Evolutionary conservation across 2,113 vertebrate genomes (phyloP).

Genomic region (Spilogale gracilis): DNA sequence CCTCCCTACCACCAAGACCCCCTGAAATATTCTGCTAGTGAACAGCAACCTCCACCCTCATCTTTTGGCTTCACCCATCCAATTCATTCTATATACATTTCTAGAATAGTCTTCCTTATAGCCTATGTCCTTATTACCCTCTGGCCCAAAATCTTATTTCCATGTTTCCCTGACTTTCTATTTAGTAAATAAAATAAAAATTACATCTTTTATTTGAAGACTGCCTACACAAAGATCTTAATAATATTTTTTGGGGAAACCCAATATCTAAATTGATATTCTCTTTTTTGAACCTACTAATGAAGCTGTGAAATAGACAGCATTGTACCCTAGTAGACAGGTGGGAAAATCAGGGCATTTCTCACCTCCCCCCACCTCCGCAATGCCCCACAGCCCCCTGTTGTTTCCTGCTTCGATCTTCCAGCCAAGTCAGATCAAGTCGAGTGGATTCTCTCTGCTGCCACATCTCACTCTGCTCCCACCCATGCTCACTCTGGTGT

Average conservation of each 20-base stretch:
- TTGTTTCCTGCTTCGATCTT: neutral
- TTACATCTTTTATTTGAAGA: neutral
- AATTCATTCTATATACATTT: neutral
- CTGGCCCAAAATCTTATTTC: conserved; percentile 28
- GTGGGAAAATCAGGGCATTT: neutral
- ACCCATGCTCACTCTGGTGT: fast-evolving
- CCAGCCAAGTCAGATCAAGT: neutral
- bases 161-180: neutral
- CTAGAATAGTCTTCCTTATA: conserved; percentile 31
- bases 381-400: too few species aligned
- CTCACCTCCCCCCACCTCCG: neutral
- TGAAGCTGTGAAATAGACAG: neutral
- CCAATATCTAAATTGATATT: neutral
- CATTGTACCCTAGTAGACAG: neutral
- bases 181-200: conserved; percentile 29
- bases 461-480: neutral
- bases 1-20: neutral
- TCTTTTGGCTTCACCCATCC: neutral
- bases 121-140: too few species aligned
- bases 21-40: neutral
- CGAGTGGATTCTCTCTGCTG: neutral
- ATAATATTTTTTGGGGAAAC: neutral
- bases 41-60: neutral
- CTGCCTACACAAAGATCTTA: neutral
- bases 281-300: neutral